Conservation (phyloP, 2,113 vertebrate species). For the Neopipo cinnamomea region DNA sequence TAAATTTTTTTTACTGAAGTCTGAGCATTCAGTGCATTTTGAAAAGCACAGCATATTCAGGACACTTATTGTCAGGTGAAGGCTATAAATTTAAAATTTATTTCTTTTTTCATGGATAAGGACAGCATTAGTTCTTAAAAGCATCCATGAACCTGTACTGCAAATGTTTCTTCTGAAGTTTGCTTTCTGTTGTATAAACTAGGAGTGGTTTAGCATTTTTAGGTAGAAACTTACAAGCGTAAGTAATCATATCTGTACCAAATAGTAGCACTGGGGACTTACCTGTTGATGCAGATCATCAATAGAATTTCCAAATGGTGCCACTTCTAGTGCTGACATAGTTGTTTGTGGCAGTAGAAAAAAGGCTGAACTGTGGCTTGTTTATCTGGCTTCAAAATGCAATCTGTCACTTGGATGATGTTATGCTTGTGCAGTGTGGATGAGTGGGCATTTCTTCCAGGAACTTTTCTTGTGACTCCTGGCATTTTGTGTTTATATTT, state of each 20-base stretch:
- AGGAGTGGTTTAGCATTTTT: neutral
- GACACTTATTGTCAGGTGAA: neutral
- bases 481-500: neutral
- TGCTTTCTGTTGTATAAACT: neutral
- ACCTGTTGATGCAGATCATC: neutral
- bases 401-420: neutral
- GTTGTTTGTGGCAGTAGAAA: neutral
- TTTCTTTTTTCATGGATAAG: neutral
- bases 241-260: neutral
- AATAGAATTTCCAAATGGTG: neutral
- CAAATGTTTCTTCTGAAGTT: neutral
- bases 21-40: slow-evolving; percentile 63
- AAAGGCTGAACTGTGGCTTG: neutral
- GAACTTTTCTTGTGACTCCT: neutral
- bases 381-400: neutral
- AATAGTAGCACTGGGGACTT: neutral
- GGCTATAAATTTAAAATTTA: neutral
- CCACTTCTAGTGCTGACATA: neutral
- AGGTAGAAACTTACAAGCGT: neutral
- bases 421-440: neutral
- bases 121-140: neutral
- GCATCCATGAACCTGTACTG: neutral
- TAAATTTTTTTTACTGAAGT: slow-evolving; percentile 79
- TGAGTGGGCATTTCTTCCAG: neutral
- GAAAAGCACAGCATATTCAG: neutral